phyloP scores from a whole-genome alignment of 2,797 vertebrate species.

The Pteronotus mesoamericanus region DNA sequence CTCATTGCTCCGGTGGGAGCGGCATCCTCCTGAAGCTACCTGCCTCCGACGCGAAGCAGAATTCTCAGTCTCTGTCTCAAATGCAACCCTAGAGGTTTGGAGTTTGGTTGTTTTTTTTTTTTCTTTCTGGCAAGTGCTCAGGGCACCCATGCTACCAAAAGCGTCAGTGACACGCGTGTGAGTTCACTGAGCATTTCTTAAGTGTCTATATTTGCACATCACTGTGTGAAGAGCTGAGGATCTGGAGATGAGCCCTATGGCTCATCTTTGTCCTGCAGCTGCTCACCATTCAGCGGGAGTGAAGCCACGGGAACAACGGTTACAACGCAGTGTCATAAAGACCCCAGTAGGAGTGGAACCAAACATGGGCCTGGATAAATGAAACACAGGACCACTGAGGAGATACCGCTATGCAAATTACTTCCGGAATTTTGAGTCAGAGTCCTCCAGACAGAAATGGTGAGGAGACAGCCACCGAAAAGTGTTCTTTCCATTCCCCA shows the following conservation, averaged over 20 bases:
- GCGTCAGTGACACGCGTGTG: neutral
- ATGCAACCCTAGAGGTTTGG: too few species aligned
- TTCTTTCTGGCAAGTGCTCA: neutral
- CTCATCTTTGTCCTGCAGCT: neutral
- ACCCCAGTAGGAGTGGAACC: neutral
- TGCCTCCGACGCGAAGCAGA: neutral
- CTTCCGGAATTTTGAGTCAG: neutral
- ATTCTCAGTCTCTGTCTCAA: neutral
- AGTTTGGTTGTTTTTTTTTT: neutral
- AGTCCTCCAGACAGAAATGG: neutral
- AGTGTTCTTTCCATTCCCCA: neutral
- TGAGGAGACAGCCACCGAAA: neutral
- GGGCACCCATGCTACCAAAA: neutral
- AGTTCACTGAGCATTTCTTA: neutral
- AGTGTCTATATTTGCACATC: neutral
- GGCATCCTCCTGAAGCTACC: neutral
- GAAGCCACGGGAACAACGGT: neutral
- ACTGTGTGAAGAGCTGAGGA: neutral
- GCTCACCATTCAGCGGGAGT: neutral
- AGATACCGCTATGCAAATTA: neutral
- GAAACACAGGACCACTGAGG: neutral
- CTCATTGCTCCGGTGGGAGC: neutral
- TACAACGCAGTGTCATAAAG: fast-evolving
- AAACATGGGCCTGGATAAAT: neutral
- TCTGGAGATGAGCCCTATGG: neutral